These are phyloP conservation scores for Speoplatyrhinus poulsoni DNA, from an alignment of 2,113 vertebrate species.

Conservation along the genomic window DNA sequence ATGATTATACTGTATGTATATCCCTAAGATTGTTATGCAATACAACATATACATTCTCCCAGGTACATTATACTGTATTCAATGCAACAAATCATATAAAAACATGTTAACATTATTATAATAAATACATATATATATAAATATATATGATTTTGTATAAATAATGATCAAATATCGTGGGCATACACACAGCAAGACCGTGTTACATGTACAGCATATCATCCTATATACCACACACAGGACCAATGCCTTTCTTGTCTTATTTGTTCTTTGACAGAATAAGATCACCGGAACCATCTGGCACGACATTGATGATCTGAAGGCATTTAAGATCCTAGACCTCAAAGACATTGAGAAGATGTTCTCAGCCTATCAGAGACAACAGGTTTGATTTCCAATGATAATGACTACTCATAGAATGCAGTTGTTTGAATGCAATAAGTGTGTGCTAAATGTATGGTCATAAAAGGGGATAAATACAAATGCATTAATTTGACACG, in stretches of 20 bases:
- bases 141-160: no score
- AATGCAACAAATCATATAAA: not conserved
- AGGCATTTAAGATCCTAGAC: slow-evolving; percentile 89
- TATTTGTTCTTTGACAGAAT: slow-evolving; percentile 73
- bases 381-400: slow-evolving; percentile 66
- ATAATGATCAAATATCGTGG: no score
- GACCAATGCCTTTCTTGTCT: no score
- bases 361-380: slow-evolving; percentile 96
- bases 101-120: not conserved
- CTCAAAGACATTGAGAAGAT: slow-evolving; percentile 96
- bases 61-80: not conserved
- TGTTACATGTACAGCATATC: no score
- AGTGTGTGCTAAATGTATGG: not conserved
- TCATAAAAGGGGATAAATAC: not conserved
- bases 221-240: no score
- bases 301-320: slow-evolving; percentile 93
- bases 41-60: not conserved
- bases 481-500: slow-evolving; percentile 1
- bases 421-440: not conserved
- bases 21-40: not conserved
- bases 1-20: not conserved
- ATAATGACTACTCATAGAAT: not conserved
- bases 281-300: slow-evolving; percentile 91
- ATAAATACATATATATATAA: no score
- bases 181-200: no score